Base-by-base conservation (phyloP, 2,113 vertebrate genomes). In the Phalacrocorax pelagicus region DNA sequence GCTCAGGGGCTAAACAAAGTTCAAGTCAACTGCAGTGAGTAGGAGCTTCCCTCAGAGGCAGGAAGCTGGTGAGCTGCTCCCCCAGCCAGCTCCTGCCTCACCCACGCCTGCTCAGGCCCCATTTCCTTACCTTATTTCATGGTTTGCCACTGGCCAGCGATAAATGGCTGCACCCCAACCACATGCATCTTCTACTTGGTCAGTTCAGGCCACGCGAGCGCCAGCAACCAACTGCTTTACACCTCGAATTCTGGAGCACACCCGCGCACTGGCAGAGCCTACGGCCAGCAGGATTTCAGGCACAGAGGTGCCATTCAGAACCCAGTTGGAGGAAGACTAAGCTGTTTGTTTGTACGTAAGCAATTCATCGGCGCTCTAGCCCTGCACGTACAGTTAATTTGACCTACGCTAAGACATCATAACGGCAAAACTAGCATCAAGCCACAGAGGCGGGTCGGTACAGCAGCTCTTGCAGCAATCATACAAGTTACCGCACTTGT, bases 111-210 rank as follows among this genome's bases (percentile, higher is more conserved):
- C 38, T 24, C 36, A 18, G 10, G 19, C 6, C 27, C 59, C 1
- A 2, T 10, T 17, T 59, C 52, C 67, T 80, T 46, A 66, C 52
- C 46, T 18, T 29, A 59, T 3, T 52, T 38, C 15, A 9, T 3
- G 19, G 23, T 18, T 15, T n/a, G 42, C 17, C 2, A 0, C 4
- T 4, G 3, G 54, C 38, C 34, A 7, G 47, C 27, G 40, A 26
- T 11, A 6, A 2, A 2, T 0, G 1, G 32, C 49, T 51, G 49
- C 11, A 29, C 26, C 15, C 23, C 16, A 42, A 1, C 24, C 49
- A 3, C 0, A 0, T 2, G 6, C 26, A 26, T n/a, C 77, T 32
- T 47, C 47, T 27, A 2, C 78, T 21, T n/a, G 19, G 70, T 16
- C 32, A 2, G 22, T 6, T 51, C 19, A 51, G 77, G 57, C 62